Percentiles rank a stretch among this genome's conserved stretches.
Evolutionary conservation across 2,797 vertebrate genomes (phyloP).

Genomic region (Menidia menidia): DNA sequence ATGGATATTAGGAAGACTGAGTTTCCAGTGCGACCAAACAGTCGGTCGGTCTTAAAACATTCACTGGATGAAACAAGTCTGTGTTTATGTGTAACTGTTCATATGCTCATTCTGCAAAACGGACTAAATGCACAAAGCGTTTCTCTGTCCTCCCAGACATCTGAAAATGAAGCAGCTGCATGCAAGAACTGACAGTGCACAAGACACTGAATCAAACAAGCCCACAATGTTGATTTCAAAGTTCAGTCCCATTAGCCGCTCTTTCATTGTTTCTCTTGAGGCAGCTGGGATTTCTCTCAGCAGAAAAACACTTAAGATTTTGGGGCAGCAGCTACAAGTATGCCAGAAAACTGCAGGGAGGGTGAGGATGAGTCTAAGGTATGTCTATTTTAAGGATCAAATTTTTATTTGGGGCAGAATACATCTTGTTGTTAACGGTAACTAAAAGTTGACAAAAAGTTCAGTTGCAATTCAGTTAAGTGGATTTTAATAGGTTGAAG

Average conservation of each 20-base stretch:
- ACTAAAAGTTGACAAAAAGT: too few species aligned
- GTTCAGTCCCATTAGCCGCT: neutral
- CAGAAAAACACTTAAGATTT: neutral
- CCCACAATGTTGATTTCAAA: neutral
- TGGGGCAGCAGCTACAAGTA: neutral
- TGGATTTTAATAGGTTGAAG: too few species aligned
- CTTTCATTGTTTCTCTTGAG: neutral
- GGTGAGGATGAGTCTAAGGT: neutral
- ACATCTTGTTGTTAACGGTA: neutral
- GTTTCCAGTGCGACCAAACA: too few species aligned
- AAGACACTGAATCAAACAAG: neutral
- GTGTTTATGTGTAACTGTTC: too few species aligned
- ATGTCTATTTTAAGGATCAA: neutral
- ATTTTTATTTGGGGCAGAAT: neutral
- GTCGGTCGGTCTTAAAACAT: too few species aligned
- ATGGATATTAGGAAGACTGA: too few species aligned
- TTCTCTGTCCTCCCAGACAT: neutral
- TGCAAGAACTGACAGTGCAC: neutral
- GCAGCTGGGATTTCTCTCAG: neutral
- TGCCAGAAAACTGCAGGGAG: neutral
- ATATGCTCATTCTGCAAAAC: too few species aligned
- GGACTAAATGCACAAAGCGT: too few species aligned
- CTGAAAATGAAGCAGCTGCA: neutral
- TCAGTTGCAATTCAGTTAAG: too few species aligned
- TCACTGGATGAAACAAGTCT: too few species aligned